Base-by-base conservation (phyloP, 2,797 vertebrate species). In the Poliocrania exsul region DNA sequence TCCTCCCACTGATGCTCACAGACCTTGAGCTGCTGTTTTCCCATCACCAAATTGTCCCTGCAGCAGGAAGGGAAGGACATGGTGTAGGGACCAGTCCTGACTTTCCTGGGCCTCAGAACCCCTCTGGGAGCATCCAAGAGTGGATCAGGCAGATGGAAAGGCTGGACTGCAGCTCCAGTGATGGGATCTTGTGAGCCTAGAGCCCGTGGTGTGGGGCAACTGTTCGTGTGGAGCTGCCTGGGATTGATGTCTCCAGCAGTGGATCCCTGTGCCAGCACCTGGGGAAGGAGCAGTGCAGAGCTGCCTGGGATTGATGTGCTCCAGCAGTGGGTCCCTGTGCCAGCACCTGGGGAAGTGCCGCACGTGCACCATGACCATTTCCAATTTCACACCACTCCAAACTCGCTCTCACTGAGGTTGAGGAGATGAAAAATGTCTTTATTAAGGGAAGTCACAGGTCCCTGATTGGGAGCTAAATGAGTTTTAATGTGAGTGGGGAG, bases 331-430 rank as follows among this genome's bases (percentile, higher is more conserved):
- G 31, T 70, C 53, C 75, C 28, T 12, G 58, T 81, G 61, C 75
- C 0, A 1, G 13, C 56, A 58, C 80, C 82, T 86, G 81, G 86
- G 91, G 94, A 71, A 74, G 75, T 58, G 49, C 80, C 20, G 18
- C 23, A 2, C 16, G 8, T 16, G 2, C 95, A 83, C 94, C 82
- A 38, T 92, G 94, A 95, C 92, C 38, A 3, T 54, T n/a, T 40
- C 82, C 90, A 94, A 87, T 88, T 95, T 90, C 95, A 96, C 96
- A 94, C 44, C 10, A 4, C 93, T 51, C 17, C 77, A 80, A 92
- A 81, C 96, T 82, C 24, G 0, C 82, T 44, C 90, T 90, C 77
- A 1, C 13, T 8, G 58, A 77, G 90, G 44, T 0, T 26, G 71
- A 51, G 67, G 42, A 78, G 74, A 91, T 92, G 93, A 89, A 82